phyloP scores from a whole-genome alignment of 2,888 invertebrate genomes.

The Zygogramma bicolorata region DNA sequence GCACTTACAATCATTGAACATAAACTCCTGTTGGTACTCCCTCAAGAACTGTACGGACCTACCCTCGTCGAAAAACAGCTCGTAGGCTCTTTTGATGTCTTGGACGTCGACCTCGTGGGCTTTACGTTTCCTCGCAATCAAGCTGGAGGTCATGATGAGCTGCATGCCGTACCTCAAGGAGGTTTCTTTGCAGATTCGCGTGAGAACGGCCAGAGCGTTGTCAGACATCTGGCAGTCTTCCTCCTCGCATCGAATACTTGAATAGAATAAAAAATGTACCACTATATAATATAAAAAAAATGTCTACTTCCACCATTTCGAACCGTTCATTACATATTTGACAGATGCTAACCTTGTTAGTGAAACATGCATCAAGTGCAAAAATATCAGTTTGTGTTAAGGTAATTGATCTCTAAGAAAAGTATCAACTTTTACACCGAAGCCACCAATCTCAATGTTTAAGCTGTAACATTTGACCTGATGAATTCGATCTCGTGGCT shows the following conservation, averaged over 20 bases:
- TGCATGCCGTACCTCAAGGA: conserved; percentile 98
- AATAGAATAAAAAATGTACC: neutral
- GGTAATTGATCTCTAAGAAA: too few species aligned
- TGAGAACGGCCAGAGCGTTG: conserved; percentile 91
- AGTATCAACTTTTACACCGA: too few species aligned
- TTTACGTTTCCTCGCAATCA: conserved; percentile 93
- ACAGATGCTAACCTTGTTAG: too few species aligned
- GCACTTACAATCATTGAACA: conserved; percentile 79
- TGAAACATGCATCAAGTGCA: too few species aligned
- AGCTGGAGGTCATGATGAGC: conserved; percentile 93
- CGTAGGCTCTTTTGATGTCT: conserved; percentile 95
- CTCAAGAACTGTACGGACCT: conserved; percentile 93
- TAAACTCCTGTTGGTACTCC: conserved; percentile 96
- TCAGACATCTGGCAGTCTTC: conserved; percentile 96
- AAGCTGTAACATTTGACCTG: too few species aligned
- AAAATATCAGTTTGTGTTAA: too few species aligned
- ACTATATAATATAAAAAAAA: too few species aligned
- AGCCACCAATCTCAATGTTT: too few species aligned
- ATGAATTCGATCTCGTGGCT: too few species aligned
- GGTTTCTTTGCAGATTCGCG: conserved; percentile 92
- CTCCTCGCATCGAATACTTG: conserved; percentile 87
- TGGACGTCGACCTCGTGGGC: conserved; percentile 86
- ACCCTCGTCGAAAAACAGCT: conserved; percentile 93
- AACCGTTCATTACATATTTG: too few species aligned
- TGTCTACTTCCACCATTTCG: too few species aligned